A percentile compares a stretch with the other conserved stretches of the same genome.
Evolutionary conservation across 2,113 vertebrate species (phyloP).

Genomic region (Ceyx margarethae): DNA sequence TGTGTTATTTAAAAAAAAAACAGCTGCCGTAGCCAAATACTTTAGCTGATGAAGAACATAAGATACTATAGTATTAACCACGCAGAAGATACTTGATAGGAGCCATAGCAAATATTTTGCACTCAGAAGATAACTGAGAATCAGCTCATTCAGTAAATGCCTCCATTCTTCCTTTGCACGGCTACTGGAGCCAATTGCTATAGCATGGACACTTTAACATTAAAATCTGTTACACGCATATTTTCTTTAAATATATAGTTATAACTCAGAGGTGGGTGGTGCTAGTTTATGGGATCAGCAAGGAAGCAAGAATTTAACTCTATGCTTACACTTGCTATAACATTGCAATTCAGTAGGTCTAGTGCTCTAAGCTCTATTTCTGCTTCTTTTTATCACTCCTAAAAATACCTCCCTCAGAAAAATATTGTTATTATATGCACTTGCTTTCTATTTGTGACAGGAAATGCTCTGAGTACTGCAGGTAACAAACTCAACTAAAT

Average conservation of each 20-base stretch:
- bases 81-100: constrained; percentile 71
- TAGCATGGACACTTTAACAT: neutral
- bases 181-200: constrained; percentile 12
- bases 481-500: neutral
- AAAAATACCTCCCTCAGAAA: neutral
- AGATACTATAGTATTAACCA: constrained; percentile 62
- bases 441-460: neutral
- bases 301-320: constrained; percentile 49
- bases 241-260: constrained; percentile 51
- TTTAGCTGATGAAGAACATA: constrained; percentile 68
- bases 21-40: constrained; percentile 64
- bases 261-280: constrained; percentile 19
- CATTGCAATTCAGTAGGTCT: neutral
- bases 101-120: constrained; percentile 64
- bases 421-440: neutral
- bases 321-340: neutral
- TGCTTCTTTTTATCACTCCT: neutral
- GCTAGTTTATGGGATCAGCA: constrained; percentile 39
- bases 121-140: constrained; percentile 62
- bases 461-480: neutral
- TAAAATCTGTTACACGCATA: constrained; percentile 13
- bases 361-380: neutral
- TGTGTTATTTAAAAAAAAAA: constrained; percentile 55
- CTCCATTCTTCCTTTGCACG: constrained; percentile 53
- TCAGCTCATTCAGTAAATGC: constrained; percentile 72